Evolutionary conservation across 2,888 invertebrate genomes (phyloP), one percentile per base, ranked within the genome.

Genomic region (Macaria notata): DNA sequence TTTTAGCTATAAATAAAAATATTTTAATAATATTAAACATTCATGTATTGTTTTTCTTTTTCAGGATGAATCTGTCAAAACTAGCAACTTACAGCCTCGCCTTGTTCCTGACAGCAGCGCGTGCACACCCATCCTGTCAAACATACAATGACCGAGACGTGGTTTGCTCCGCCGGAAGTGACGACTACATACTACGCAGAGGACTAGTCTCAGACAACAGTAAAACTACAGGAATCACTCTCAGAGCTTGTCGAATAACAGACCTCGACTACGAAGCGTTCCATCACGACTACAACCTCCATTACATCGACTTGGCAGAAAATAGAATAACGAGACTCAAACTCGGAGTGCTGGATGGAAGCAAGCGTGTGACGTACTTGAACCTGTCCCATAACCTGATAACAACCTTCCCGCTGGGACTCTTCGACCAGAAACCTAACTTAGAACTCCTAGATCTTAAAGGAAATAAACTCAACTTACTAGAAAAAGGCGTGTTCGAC

Each of bases 311-410:
- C 63, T 53, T 86, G 29, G 83, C 84, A 4, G 46, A 68, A 6
- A 86, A 86, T 59, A 77, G 75, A 55, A 73, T 86, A 38, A 53
- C 57, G 5, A 61, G 55, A n/a, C 56, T 86, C 0, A 71, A 76
- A 65, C 65, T 79, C 1, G 83, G 81, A 3, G 76, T 78, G 5
- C 58, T 86, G 2, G 81, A 85, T 44, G 80, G 66, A n/a, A 68
- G 68, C 9, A 52, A 44, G 19, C 58, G 68, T 49, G 64, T 83
- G 4, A 75, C 68, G 6, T 64, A 74, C 59, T 63, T 86, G 46
- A 83, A 84, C 65, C 65, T 85, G 9, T 83, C 84, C 0, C 57
- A 75, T 43, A 86, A 85, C 62, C 49, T 64, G 29, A 39, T 86
- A 8, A 71, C 65, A 0, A 71, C 66, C 5, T 71, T 85, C 29